Evolutionary conservation across 2,888 invertebrate species (phyloP).

Genomic region (Aproaerema taeniolella): DNA sequence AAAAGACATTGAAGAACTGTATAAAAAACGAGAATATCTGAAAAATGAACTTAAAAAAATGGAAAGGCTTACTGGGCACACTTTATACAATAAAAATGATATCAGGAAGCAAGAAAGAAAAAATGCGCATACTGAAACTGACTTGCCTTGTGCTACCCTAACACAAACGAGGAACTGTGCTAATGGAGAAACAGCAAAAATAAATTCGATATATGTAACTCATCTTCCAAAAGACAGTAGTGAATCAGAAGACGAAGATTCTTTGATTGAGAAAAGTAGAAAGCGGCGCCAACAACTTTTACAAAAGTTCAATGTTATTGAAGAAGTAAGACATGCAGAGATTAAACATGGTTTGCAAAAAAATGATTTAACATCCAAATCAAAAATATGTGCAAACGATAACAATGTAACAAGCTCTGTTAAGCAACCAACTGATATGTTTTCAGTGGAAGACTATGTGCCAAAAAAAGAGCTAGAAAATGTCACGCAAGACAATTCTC

Average conservation of each 20-base stretch:
- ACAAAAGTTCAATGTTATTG: constrained; percentile 58
- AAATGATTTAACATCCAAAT: too few species aligned
- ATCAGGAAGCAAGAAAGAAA: constrained; percentile 18
- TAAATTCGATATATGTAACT: too few species aligned
- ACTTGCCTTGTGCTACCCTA: constrained; percentile 12
- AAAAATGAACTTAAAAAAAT: constrained; percentile 51
- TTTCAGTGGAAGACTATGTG: constrained; percentile 92
- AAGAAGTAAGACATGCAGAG: constrained; percentile 20
- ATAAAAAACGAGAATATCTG: constrained; percentile 51
- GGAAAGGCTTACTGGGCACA: constrained; percentile 27
- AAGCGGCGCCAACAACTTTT: constrained; percentile 91
- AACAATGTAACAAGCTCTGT: too few species aligned
- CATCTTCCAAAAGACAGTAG: too few species aligned
- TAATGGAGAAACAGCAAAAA: too few species aligned
- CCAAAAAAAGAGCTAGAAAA: constrained; percentile 68
- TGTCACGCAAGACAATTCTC: constrained; percentile 43
- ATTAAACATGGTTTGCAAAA: too few species aligned
- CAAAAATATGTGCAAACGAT: too few species aligned
- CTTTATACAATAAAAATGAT: constrained; percentile 23
- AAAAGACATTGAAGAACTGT: constrained; percentile 50
- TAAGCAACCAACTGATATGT: constrained; percentile 86
- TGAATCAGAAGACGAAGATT: constrained; percentile 90
- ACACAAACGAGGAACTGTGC: constrained; percentile 1
- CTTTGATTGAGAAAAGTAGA: constrained; percentile 91
- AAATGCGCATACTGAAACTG: too few species aligned